Percentiles rank a stretch among this genome's conserved stretches.
Evolutionary conservation across 2,113 vertebrate genomes (phyloP).

Genomic region (Scolopax mira): DNA sequence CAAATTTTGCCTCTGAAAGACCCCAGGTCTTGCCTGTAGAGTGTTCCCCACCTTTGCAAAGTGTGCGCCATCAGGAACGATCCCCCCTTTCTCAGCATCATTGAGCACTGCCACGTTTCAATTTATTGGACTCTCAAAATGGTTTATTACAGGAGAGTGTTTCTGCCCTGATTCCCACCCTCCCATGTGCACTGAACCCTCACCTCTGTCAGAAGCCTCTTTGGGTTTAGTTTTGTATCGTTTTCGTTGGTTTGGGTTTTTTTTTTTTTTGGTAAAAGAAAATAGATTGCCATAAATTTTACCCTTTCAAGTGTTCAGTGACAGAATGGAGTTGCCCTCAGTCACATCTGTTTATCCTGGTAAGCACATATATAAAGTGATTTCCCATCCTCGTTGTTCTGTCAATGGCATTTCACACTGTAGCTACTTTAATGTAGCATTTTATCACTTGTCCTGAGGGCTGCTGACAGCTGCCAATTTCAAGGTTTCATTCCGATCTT

Average conservation of each 20-base stretch:
- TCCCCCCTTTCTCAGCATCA: neutral
- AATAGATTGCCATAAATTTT: slow-evolving; percentile 29
- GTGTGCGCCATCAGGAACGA: fast-evolving
- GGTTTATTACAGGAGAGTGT: neutral
- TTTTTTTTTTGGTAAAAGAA: neutral
- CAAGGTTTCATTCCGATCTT: neutral
- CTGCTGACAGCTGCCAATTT: slow-evolving; percentile 44
- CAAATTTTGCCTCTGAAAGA: neutral
- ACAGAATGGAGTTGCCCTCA: slow-evolving; percentile 34
- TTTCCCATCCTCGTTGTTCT: slow-evolving; percentile 45
- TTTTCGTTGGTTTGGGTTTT: neutral
- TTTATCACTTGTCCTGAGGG: slow-evolving; percentile 60
- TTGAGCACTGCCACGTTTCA: neutral
- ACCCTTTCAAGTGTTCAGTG: slow-evolving; percentile 36
- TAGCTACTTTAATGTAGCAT: slow-evolving; percentile 49
- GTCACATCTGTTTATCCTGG: slow-evolving; percentile 60
- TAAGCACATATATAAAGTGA: slow-evolving; percentile 55
- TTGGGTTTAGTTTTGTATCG: neutral
- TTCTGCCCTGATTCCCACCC: neutral
- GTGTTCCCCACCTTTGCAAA: neutral
- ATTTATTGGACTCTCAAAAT: neutral
- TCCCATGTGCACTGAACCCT: neutral
- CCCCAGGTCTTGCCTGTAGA: neutral
- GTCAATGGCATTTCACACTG: slow-evolving; percentile 60
- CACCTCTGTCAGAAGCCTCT: neutral